Evolutionary conservation across 2,888 invertebrate genomes (phyloP).

Genomic region (Metacarcinus magister): DNA sequence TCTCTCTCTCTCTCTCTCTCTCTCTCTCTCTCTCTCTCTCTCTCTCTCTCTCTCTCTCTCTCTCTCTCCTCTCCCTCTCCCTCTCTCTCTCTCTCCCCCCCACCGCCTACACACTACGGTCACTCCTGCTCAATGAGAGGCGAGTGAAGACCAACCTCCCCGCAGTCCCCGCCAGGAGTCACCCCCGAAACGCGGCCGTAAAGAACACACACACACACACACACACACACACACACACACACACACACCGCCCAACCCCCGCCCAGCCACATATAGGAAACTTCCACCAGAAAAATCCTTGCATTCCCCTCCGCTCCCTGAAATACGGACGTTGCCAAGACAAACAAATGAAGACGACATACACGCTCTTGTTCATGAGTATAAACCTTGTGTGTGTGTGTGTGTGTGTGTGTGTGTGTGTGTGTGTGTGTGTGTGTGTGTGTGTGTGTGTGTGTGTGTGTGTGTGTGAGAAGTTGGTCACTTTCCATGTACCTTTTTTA

Average conservation of each 20-base stretch:
- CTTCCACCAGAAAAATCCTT: background rate
- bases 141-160: background rate
- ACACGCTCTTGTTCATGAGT: background rate
- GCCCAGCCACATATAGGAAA: background rate
- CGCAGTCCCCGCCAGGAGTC: background rate
- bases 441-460: background rate
- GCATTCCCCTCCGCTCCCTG: background rate
- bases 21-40: too few relatives aligned
- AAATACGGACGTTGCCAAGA: background rate
- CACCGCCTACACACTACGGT: background rate
- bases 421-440: background rate
- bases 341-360: background rate
- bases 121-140: background rate
- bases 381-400: background rate
- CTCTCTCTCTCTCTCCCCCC: too few relatives aligned
- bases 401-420: slow-evolving; percentile 18
- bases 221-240: slow-evolving; percentile 19
- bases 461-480: background rate
- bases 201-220: background rate
- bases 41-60: too few relatives aligned
- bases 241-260: background rate
- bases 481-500: background rate
- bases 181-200: background rate
- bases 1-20: too few relatives aligned
- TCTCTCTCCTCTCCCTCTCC: too few relatives aligned